Percentiles rank a stretch among this genome's conserved stretches.
Conservation (phyloP, 2,113 vertebrate species). For the Protobothrops flavoviridis region DNA sequence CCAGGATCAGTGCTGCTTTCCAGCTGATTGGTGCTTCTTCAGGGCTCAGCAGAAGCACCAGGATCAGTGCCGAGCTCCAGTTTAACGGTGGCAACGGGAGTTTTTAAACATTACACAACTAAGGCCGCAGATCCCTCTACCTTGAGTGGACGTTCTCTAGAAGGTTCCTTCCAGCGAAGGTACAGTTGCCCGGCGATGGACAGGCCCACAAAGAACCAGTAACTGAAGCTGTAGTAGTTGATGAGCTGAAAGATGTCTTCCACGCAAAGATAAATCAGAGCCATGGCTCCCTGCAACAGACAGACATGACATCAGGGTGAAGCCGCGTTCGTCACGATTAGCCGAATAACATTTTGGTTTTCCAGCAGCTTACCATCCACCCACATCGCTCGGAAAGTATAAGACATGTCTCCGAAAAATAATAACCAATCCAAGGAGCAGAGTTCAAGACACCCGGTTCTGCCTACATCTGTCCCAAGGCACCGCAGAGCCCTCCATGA, state of each 20-base stretch:
- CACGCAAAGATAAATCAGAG: conserved; percentile 87
- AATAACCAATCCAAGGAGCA: too few relatives aligned
- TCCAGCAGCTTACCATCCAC: not conserved
- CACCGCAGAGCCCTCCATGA: not conserved
- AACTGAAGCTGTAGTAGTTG: conserved; percentile 96
- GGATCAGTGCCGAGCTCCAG: too few relatives aligned
- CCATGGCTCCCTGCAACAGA: conserved; percentile 79
- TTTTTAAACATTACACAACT: not conserved
- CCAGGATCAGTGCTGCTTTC: too few relatives aligned
- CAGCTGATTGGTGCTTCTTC: too few relatives aligned
- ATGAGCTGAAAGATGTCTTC: conserved; percentile 91
- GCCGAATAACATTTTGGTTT: not conserved
- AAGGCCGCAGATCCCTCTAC: conserved; percentile 49
- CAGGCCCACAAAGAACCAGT: conserved; percentile 93
- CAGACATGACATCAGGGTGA: not conserved
- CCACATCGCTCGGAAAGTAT: not conserved
- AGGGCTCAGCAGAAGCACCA: too few relatives aligned
- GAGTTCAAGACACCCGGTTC: not conserved
- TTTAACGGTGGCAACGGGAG: not conserved
- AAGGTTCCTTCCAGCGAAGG: conserved; percentile 87
- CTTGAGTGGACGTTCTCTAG: conserved; percentile 82
- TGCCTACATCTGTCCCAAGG: not conserved
- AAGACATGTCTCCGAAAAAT: too few relatives aligned
- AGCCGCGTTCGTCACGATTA: rapidly evolving
- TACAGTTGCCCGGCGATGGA: conserved; percentile 90